Conservation (phyloP, 2,113 vertebrate species). For the Brachypteracias leptosomus region DNA sequence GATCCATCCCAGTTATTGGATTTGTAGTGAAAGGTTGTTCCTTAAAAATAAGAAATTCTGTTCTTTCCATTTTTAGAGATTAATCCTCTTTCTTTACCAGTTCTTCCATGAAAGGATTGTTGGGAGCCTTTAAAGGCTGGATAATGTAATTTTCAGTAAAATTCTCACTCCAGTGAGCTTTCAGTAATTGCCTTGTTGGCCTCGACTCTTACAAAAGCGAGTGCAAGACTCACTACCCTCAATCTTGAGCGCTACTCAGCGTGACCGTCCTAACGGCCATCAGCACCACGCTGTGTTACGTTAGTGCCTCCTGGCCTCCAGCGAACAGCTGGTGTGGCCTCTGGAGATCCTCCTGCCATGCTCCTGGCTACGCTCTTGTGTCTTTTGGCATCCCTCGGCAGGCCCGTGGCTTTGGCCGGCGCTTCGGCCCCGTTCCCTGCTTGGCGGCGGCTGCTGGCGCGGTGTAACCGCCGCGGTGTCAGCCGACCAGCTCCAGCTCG, state of each 20-base stretch:
- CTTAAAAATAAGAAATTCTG: background rate
- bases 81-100: background rate
- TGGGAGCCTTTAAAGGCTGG: background rate
- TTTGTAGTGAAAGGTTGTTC: background rate
- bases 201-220: rapidly evolving
- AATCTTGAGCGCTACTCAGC: rapidly evolving
- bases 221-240: rapidly evolving
- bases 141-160: background rate
- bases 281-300: rapidly evolving
- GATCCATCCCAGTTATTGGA: background rate
- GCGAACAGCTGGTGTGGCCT: background rate
- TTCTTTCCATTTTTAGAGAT: background rate
- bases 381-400: background rate
- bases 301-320: background rate
- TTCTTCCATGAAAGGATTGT: background rate
- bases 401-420: slow-evolving; percentile 9
- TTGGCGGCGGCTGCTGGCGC: background rate
- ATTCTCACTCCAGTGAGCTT: background rate
- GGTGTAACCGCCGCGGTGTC: background rate
- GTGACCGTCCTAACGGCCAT: rapidly evolving
- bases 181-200: background rate
- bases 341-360: background rate
- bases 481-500: background rate
- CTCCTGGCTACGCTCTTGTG: background rate
- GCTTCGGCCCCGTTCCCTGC: background rate